Conservation (phyloP, 2,797 vertebrate genomes). For the Alexandromys oeconomus region DNA sequence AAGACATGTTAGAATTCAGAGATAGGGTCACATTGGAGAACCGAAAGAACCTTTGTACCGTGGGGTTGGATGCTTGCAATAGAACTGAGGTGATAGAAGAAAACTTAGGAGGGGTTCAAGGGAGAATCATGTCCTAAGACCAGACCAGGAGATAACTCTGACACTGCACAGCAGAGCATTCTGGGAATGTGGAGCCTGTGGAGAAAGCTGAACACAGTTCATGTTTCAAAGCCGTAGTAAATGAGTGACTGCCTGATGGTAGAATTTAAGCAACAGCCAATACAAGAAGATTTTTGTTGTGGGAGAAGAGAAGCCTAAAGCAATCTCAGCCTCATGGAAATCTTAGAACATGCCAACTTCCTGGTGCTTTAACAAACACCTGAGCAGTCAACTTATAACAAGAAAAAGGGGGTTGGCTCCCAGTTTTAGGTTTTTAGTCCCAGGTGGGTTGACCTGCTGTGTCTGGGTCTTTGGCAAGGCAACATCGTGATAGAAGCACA, state of each 20-base stretch:
- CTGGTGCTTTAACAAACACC: not conserved
- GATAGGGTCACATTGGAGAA: not conserved
- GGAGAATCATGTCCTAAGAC: not conserved
- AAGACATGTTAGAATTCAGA: not conserved
- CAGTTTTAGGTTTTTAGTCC: not conserved
- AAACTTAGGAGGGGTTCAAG: not conserved
- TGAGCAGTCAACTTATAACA: not conserved
- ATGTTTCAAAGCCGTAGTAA: not conserved
- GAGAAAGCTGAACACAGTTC: not conserved
- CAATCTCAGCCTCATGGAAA: not conserved
- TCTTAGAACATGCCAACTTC: not conserved
- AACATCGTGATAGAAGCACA: not conserved
- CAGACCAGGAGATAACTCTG: not conserved
- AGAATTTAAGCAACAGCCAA: conserved; percentile 15
- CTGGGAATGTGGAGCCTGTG: not conserved
- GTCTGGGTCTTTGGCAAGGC: not conserved
- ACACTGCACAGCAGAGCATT: not conserved
- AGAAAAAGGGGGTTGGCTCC: not conserved
- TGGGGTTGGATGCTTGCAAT: too few species aligned
- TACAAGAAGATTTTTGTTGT: not conserved
- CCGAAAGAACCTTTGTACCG: not conserved
- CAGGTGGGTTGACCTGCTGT: not conserved
- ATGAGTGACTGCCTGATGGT: not conserved
- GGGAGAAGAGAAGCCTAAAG: conserved; percentile 8
- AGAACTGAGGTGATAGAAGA: not conserved